Evolutionary conservation across 2,113 vertebrate genomes (phyloP).

Genomic region (Emydocephalus ijimae): DNA sequence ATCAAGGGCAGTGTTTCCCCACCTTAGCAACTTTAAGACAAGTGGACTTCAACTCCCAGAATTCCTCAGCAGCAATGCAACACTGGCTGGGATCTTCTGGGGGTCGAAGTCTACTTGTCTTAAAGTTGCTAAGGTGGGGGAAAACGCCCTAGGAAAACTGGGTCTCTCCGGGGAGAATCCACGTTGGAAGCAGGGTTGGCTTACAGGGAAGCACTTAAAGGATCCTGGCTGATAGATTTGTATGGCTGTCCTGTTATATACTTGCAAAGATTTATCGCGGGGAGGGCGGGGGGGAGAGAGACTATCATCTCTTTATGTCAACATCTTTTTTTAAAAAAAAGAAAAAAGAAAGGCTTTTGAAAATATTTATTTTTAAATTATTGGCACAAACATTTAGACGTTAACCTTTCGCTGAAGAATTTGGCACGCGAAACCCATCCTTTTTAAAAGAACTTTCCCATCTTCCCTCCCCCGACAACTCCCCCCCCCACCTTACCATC

Average conservation of each 20-base stretch:
- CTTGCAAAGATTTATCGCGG: slow-evolving; percentile 61
- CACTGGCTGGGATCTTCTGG: background rate
- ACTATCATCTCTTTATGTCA: slow-evolving; percentile 50
- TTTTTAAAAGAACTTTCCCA: slow-evolving; percentile 31
- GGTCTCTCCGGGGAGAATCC: slow-evolving; percentile 38
- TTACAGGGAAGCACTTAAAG: slow-evolving; percentile 49
- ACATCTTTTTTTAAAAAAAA: slow-evolving; percentile 35
- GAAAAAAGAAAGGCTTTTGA: background rate
- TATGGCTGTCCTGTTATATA: slow-evolving; percentile 57
- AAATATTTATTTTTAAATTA: slow-evolving; percentile 54
- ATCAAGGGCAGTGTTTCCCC: background rate
- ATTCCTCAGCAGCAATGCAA: background rate
- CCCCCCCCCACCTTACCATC: slow-evolving; percentile 24
- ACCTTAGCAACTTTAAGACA: background rate
- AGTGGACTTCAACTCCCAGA: background rate
- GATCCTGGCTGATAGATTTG: slow-evolving; percentile 62
- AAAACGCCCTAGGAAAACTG: background rate
- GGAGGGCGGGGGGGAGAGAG: slow-evolving; percentile 35
- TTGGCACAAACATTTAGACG: slow-evolving; percentile 53
- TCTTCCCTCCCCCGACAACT: slow-evolving; percentile 22
- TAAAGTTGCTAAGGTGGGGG: background rate
- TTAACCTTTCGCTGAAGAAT: slow-evolving; percentile 54
- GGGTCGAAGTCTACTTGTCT: background rate
- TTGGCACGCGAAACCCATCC: background rate
- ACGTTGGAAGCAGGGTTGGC: slow-evolving; percentile 36